phyloP scores from a whole-genome alignment of 2,113 vertebrate genomes.

The Tringa solitaria region DNA sequence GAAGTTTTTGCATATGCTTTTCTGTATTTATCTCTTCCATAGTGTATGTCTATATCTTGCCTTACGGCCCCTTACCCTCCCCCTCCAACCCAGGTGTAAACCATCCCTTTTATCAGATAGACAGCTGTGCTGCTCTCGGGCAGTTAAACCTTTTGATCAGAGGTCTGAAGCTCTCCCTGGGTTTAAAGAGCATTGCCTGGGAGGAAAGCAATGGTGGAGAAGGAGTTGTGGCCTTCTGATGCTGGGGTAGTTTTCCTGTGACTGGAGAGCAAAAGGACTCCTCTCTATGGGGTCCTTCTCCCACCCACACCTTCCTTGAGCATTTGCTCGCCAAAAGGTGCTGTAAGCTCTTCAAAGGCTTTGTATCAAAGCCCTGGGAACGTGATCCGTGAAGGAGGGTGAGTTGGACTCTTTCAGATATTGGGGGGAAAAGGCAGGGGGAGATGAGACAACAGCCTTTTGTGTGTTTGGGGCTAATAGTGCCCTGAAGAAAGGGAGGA shows the following conservation, averaged over 20 bases:
- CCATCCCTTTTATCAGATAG: not conserved
- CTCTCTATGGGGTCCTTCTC: not conserved
- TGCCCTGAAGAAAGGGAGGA: not conserved
- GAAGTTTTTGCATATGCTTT: not conserved
- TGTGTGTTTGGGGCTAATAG: not conserved
- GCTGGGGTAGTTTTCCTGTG: not conserved
- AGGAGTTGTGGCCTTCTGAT: not conserved
- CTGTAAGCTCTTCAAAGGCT: not conserved
- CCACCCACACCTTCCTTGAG: not conserved
- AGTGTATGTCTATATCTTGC: not conserved
- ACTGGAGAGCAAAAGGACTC: not conserved
- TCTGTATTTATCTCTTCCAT: not conserved
- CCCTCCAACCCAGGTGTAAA: not conserved
- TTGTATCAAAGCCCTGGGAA: not conserved
- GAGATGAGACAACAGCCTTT: not conserved
- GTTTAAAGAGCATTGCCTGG: not conserved
- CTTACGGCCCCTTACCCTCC: not conserved
- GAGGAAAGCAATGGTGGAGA: not conserved
- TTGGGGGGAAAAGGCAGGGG: not conserved
- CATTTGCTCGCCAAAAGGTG: conserved; percentile 14
- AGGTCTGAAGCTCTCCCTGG: not conserved
- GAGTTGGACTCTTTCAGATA: not conserved
- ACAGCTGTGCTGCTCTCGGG: not conserved
- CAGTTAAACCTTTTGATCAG: not conserved
- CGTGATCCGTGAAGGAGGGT: accelerated